Percentiles rank a stretch among this genome's conserved stretches.
Evolutionary conservation across 2,113 vertebrate genomes (phyloP).

Genomic region (Onychostruthus taczanowskii): DNA sequence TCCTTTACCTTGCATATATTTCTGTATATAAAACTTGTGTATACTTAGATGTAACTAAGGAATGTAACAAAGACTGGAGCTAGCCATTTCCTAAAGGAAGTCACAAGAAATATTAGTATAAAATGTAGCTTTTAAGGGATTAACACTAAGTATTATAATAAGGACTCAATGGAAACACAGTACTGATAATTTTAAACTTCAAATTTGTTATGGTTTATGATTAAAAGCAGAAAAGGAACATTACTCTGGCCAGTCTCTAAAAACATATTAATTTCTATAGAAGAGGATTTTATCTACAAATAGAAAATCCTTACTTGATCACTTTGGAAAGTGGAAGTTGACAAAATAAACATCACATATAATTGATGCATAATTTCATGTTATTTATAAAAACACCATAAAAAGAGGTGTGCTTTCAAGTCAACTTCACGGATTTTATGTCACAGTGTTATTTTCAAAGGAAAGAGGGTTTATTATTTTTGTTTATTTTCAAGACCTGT

Average conservation of each 20-base stretch:
- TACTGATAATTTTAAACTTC: neutral
- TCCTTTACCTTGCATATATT: neutral
- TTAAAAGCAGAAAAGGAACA: neutral
- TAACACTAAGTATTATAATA: neutral
- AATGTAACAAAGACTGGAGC: neutral
- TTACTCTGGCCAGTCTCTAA: neutral
- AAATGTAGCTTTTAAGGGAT: neutral
- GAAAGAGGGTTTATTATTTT: neutral
- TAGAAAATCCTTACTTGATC: neutral
- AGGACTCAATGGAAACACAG: neutral
- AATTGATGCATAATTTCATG: constrained; percentile 12
- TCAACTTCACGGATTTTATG: neutral
- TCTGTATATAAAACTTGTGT: neutral
- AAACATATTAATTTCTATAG: neutral
- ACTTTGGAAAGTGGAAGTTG: constrained; percentile 21
- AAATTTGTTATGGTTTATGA: neutral
- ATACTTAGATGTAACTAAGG: neutral
- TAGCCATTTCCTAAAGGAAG: neutral
- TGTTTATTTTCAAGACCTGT: neutral
- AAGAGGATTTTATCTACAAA: neutral
- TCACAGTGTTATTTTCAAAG: neutral
- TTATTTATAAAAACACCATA: constrained; percentile 33
- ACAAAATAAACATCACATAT: constrained; percentile 32
- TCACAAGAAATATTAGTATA: neutral
- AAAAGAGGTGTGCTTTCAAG: neutral